A percentile compares a stretch with the other conserved stretches of the same genome.
Conservation (phyloP, 2,888 invertebrate genomes). For the Drosophila lutescens region DNA sequence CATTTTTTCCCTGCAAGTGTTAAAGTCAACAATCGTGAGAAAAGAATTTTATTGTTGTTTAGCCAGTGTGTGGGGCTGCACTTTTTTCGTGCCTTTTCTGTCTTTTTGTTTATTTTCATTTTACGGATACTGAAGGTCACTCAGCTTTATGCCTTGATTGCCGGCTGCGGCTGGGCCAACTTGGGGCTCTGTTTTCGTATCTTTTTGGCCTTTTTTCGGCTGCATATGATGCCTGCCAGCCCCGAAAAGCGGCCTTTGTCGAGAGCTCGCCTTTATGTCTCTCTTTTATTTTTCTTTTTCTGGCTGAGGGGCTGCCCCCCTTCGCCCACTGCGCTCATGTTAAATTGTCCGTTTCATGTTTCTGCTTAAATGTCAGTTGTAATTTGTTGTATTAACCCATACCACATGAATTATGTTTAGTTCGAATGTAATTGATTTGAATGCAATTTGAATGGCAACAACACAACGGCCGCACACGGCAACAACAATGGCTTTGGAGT, state of each 20-base stretch:
- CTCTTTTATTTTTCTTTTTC: slow-evolving; percentile 28
- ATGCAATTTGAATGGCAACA: slow-evolving; percentile 73
- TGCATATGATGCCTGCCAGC: slow-evolving; percentile 48
- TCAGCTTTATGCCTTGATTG: slow-evolving; percentile 50
- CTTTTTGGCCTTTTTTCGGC: slow-evolving; percentile 46
- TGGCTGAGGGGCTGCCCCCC: slow-evolving; percentile 23
- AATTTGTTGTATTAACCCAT: slow-evolving; percentile 79
- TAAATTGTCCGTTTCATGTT: slow-evolving; percentile 79
- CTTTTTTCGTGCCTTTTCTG: slow-evolving; percentile 52
- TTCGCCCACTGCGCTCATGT: slow-evolving; percentile 60
- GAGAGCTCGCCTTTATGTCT: slow-evolving; percentile 29
- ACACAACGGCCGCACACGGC: slow-evolving; percentile 15
- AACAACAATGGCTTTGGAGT: slow-evolving; percentile 34
- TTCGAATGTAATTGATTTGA: slow-evolving; percentile 80
- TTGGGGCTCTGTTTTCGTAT: slow-evolving; percentile 56
- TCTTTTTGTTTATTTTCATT: slow-evolving; percentile 46
- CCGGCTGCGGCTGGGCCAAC: slow-evolving; percentile 28
- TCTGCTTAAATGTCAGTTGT: slow-evolving; percentile 79
- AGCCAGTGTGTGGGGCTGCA: slow-evolving; percentile 57
- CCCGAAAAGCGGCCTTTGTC: slow-evolving; percentile 52
- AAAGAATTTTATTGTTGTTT: slow-evolving; percentile 79
- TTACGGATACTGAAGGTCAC: slow-evolving; percentile 72
- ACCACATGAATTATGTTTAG: slow-evolving; percentile 78
- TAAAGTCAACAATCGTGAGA: slow-evolving; percentile 82
- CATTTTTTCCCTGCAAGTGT: slow-evolving; percentile 67